Evolutionary conservation across 2,797 vertebrate genomes (phyloP).

Genomic region (Triplophysa bombifrons): DNA sequence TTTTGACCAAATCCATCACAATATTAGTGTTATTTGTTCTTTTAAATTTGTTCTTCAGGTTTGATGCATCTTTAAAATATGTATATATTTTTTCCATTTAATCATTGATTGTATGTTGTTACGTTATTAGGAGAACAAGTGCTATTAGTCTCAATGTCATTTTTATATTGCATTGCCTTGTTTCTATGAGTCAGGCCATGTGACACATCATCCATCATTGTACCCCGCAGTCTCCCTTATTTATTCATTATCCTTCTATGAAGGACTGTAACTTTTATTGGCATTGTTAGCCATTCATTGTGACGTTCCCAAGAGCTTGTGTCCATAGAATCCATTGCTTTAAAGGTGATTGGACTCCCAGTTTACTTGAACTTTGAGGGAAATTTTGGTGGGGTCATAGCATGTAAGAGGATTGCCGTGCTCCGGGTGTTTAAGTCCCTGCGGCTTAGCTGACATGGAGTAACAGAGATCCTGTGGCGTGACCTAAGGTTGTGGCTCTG

Average conservation of each 20-base stretch:
- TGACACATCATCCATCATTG: neutral
- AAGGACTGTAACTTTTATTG: constrained; percentile 14
- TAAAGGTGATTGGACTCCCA: constrained; percentile 44
- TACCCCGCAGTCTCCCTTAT: neutral
- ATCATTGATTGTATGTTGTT: neutral
- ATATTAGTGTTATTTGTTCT: neutral
- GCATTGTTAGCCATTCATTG: constrained; percentile 28
- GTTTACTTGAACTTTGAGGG: constrained; percentile 53
- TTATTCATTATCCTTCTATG: constrained; percentile 1
- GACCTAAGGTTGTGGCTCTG: constrained; percentile 42
- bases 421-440: constrained; percentile 65
- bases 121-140: neutral
- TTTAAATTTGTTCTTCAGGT: neutral
- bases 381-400: constrained; percentile 45
- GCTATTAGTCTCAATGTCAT: neutral
- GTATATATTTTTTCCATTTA: neutral
- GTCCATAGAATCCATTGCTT: constrained; percentile 39
- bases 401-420: constrained; percentile 50
- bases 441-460: constrained; percentile 74
- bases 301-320: constrained; percentile 32
- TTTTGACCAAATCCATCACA: neutral
- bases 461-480: constrained; percentile 60
- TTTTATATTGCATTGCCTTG: neutral
- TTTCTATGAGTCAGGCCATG: neutral
- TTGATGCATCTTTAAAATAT: neutral